phyloP scores from a whole-genome alignment of 2,113 vertebrate genomes.

The Coptodon bakossiorum region DNA sequence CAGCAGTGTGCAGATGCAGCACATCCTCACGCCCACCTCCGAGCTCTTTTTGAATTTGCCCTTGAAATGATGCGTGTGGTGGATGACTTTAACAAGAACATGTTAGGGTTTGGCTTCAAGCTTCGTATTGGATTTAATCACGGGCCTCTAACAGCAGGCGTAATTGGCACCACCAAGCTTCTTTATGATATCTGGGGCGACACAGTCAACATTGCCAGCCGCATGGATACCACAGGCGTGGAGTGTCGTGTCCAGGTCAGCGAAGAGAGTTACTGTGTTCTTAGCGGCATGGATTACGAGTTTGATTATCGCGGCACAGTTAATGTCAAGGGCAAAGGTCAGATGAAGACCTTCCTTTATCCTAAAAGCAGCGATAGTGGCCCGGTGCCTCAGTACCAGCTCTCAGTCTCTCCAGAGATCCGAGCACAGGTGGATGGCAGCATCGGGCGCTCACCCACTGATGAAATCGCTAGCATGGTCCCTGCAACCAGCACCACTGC shows the following conservation, averaged over 20 bases:
- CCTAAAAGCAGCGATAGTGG: constrained; percentile 87
- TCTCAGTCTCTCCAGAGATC: constrained; percentile 94
- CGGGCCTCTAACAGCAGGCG: constrained; percentile 91
- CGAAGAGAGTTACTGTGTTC: constrained; percentile 91
- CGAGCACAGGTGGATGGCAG: constrained; percentile 96
- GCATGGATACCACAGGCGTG: constrained; percentile 97
- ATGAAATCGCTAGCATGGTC: constrained; percentile 89
- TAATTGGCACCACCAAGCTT: constrained; percentile 96
- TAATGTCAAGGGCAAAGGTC: constrained; percentile 97
- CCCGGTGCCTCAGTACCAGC: constrained; percentile 86
- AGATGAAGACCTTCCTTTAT: constrained; percentile 99
- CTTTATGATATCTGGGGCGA: constrained; percentile 98
- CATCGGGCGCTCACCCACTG: constrained; percentile 95
- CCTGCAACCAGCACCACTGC: constrained; percentile 53
- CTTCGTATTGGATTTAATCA: constrained; percentile 96
- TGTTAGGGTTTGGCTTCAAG: constrained; percentile 98
- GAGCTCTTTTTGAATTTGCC: constrained; percentile 93
- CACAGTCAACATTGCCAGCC: constrained; percentile 97
- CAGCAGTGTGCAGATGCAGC: constrained; percentile 82
- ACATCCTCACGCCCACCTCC: constrained; percentile 85
- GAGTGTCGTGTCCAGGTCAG: constrained; percentile 98
- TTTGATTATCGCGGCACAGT: constrained; percentile 97
- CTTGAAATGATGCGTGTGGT: constrained; percentile 97
- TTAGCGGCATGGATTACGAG: constrained; percentile 90
- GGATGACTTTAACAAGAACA: constrained; percentile 99